Base-by-base conservation (phyloP, 2,888 invertebrate genomes). In the Sylvicola fuscatus region DNA sequence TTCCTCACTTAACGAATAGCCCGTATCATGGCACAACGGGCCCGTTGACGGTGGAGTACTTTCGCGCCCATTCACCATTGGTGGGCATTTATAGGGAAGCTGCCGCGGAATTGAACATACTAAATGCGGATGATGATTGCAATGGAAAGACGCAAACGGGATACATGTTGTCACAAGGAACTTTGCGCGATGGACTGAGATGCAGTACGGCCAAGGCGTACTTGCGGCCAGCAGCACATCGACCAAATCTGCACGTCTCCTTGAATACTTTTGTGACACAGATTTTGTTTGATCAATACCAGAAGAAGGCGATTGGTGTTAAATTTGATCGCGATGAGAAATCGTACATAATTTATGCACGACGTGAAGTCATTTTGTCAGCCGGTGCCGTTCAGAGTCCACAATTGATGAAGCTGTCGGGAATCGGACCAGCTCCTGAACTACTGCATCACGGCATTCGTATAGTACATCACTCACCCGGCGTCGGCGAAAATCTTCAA, bases 131-230 rank as follows among this genome's bases (percentile, higher is more conserved):
- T 12, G 47, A 66, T 1, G 87, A 89, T 49, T 64, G 78, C 1
- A 89, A 87, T 52, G 86, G 84, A 0, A 65, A 62, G 32, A 63
- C 56, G n/a, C 87, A 87, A 56, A 72, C 75, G 0, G 87, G 84
- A 0, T 82, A 84, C 44, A 72, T 73, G 1, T 63, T 70, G 26
- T 71, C 83, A 0, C 82, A 80, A 42, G 86, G 74, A 1, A 84
- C 86, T 0, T 47, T 84, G 2, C 61, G 77, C 3, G 64, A 84
- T 38, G 87, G 87, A 1, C 59, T 83, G 2, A 64, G 87, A 2
- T 86, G 84, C 49, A 86, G 84, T 47, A 71, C 82, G 1, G 78
- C 83, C 10, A 87, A 84, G 58, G 86, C 75, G 0, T 89, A 76
- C 49, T 53, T 87, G 4, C 61, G 83, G 30, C 69, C 80, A 0